Conservation (phyloP, 1,140 invertebrate genomes). For the Harpegnathos saltator region DNA sequence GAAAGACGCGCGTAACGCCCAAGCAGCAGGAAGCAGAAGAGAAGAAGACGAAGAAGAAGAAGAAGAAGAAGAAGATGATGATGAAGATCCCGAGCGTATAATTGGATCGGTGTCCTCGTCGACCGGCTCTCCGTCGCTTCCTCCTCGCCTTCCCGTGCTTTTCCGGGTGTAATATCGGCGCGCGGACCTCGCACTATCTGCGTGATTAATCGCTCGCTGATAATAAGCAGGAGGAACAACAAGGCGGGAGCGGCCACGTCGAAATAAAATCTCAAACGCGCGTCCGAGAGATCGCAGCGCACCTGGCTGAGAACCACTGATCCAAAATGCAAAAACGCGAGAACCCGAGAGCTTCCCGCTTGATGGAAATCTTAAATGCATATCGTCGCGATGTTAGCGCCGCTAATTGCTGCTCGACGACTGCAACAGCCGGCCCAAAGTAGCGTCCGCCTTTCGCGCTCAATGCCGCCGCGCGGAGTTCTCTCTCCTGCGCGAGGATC, state of each 20-base stretch:
- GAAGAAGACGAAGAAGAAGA: too few species aligned
- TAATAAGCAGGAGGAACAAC: not conserved
- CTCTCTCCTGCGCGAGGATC: not conserved
- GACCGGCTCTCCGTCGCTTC: not conserved
- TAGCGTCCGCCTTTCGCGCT: not conserved
- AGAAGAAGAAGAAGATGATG: too few species aligned
- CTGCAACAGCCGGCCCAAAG: not conserved
- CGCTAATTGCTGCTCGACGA: conserved; percentile 8
- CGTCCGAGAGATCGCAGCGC: too few species aligned
- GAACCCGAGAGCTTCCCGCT: too few species aligned
- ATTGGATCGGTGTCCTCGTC: conserved; percentile 22
- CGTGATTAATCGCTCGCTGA: conserved; percentile 2
- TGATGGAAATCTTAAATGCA: conserved; percentile 2
- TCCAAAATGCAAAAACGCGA: too few species aligned
- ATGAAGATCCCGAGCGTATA: conserved; percentile 20
- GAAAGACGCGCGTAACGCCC: conserved; percentile 68
- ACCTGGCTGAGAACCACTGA: too few species aligned
- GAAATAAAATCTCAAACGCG: not conserved
- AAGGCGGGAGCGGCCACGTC: not conserved
- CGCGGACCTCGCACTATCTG: not conserved
- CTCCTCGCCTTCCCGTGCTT: not conserved
- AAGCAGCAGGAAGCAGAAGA: conserved; percentile 4
- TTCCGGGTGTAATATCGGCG: not conserved
- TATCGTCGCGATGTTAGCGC: not conserved
- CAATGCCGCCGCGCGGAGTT: not conserved